Evolutionary conservation across 2,888 invertebrate genomes (phyloP).

Genomic region (Dicranocentrus wangi): DNA sequence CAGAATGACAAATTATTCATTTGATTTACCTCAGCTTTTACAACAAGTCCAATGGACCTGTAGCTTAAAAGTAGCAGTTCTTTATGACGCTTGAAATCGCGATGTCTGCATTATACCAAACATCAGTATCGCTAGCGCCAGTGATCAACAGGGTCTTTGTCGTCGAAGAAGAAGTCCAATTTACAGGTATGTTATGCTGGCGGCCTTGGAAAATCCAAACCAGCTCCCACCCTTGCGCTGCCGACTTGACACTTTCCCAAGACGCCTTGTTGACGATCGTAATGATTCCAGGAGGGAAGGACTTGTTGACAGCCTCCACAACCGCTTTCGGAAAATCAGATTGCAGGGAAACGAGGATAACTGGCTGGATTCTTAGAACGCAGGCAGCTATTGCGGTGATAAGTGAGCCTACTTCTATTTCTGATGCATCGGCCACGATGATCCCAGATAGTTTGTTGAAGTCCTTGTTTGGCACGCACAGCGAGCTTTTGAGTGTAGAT

Average conservation of each 20-base stretch:
- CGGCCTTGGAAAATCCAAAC: constrained; percentile 33
- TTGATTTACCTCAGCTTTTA: too few relatives aligned
- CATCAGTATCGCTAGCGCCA: neutral
- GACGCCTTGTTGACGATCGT: neutral
- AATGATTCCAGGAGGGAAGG: constrained; percentile 23
- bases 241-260: neutral
- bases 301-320: neutral
- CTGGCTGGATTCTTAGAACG: constrained; percentile 16
- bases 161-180: neutral
- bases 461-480: too few relatives aligned
- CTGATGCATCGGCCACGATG: neutral
- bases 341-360: neutral
- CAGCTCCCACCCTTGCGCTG: constrained; percentile 6
- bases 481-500: too few relatives aligned
- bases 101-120: neutral
- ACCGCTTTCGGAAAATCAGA: neutral
- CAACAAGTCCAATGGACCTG: too few relatives aligned
- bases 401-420: neutral
- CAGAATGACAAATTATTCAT: too few relatives aligned
- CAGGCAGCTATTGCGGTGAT: neutral
- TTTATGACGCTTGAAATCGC: constrained; percentile 10
- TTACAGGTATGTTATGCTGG: neutral
- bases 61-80: neutral
- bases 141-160: constrained; percentile 12
- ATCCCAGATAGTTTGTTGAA: too few relatives aligned